These are phyloP conservation scores for Caenorhabditis panamensis DNA, from an alignment of 2,888 invertebrate species.

Conservation along the genomic window DNA sequence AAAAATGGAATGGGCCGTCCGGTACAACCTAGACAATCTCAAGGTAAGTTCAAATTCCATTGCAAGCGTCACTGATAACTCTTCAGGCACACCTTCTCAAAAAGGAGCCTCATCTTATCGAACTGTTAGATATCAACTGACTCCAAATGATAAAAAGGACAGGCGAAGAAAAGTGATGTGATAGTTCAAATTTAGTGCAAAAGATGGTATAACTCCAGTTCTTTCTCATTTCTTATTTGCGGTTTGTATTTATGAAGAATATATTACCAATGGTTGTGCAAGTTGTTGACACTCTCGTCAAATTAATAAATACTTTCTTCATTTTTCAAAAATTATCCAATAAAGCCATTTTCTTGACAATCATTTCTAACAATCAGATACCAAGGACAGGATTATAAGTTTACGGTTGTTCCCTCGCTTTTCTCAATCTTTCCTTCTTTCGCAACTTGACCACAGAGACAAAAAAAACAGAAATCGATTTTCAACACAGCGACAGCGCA, in stretches of 20 bases:
- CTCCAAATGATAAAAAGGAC: background rate
- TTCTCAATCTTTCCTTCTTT: too few species aligned
- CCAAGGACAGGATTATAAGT: too few species aligned
- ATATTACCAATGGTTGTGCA: background rate
- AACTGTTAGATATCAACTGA: slow-evolving; percentile 17
- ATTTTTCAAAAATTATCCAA: too few species aligned
- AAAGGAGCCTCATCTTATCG: slow-evolving; percentile 32
- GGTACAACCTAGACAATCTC: slow-evolving; percentile 15
- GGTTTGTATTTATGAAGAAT: background rate
- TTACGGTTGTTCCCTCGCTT: too few species aligned
- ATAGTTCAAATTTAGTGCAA: slow-evolving; percentile 7
- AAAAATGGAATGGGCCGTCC: slow-evolving; percentile 43
- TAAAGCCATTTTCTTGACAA: too few species aligned
- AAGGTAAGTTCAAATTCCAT: slow-evolving; percentile 12
- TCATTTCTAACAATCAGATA: too few species aligned
- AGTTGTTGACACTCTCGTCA: too few species aligned
- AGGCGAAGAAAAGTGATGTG: background rate
- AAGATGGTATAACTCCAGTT: background rate
- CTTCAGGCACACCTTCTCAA: slow-evolving; percentile 38
- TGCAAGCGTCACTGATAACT: background rate
- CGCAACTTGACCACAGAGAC: too few species aligned
- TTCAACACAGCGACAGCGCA: too few species aligned
- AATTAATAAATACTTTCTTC: too few species aligned
- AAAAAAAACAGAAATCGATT: too few species aligned
- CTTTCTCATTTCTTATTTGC: slow-evolving; percentile 1